Base-by-base conservation (phyloP, 1,140 invertebrate genomes). In the Cotesia chilonis region DNA sequence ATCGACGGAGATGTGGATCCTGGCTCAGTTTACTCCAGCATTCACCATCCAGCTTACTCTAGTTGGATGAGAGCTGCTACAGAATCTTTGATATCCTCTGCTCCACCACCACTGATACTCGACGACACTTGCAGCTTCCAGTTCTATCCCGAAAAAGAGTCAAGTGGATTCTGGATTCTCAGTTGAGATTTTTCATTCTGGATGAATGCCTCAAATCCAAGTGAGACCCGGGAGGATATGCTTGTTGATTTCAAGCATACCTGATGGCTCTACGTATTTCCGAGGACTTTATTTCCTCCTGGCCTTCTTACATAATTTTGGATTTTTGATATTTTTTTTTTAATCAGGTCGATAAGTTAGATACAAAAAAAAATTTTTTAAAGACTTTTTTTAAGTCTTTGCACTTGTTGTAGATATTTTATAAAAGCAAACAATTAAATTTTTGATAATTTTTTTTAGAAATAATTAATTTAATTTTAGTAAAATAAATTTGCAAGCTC, bases 121-220 rank as follows among this genome's bases (percentile, higher is more conserved):
- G 57, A 59, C 57, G 57, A 59, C 57, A 59, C 57, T 59, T 59
- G 57, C 57, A 59, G 57, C 4, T 4, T 4, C 57, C 28, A 10
- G 6, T 47, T 9, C 41, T 47, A 10, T 28, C 28, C 17, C 17
- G 20, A 5, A 28, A 59, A 28, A 59, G 57, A 59, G 57, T 20
- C 4, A 59, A 59, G 17, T 59, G 17, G 20, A 59, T 59, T 59
- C 14, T 28, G 28, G 28, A 28, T 28, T 28, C 28, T 28, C 28
- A 28, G 28, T 28, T 28, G 28, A 28, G 28, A 28, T 28, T 28
- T 3, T 28, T 28, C 28, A 28, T 28, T 28, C 28, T 28, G 7
- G 57, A 59, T 59, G 7, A 9, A 28, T 59, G 20, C 28, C 4
- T 59, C 4, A 20, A 20, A 59, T 59, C 5, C 20, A 59, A 17